Base-by-base conservation (phyloP, 2,888 invertebrate genomes). In the Lucinisca nassula region DNA sequence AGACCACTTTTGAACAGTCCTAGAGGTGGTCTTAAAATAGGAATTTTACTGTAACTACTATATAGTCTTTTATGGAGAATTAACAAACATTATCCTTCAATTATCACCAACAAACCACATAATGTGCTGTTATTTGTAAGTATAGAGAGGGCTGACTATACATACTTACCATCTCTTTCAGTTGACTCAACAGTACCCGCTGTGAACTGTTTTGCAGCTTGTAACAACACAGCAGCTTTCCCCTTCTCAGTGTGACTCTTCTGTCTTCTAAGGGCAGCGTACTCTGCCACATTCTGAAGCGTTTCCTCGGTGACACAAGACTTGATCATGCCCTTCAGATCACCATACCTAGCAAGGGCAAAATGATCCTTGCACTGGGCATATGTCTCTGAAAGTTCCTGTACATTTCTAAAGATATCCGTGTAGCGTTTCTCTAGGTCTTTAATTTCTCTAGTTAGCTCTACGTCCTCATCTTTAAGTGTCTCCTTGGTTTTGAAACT, bases 291-390 rank as follows among this genome's bases (percentile, higher is more conserved):
- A 58, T 78, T 87, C 17, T 81, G 72, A 76, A 90, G 74, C 27
- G 86, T 79, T 40, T 90, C 88, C 49, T 90, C 90, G 14, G 84
- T 82, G 21, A 88, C 79, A 73, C 88, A 88, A 0, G 86, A 79
- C 77, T 90, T 90, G 6, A 90, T 90, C 90, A 90, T 90, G 58
- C 77, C 84, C 55, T 90, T 90, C 30, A 90, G 61, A 38, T 88
- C 86, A 12, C 84, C 86, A 76, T 90, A 90, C 72, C 90, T 49
- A n/a, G 67, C 55, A 24, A 88, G 51, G 6, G 88, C 88, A 72
- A 84, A 61, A 72, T 88, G 84, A 6, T 88, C 90, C 40, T 84
- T 90, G 76, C 88, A 90, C 8, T 72, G 67, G 38, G 75, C 67
- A 49, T 90, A 90, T 0, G 77, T 80, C 3, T 79, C 80, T 0